Conservation (phyloP, 2,888 invertebrate species). For the Tenthredo scrophulariae region DNA sequence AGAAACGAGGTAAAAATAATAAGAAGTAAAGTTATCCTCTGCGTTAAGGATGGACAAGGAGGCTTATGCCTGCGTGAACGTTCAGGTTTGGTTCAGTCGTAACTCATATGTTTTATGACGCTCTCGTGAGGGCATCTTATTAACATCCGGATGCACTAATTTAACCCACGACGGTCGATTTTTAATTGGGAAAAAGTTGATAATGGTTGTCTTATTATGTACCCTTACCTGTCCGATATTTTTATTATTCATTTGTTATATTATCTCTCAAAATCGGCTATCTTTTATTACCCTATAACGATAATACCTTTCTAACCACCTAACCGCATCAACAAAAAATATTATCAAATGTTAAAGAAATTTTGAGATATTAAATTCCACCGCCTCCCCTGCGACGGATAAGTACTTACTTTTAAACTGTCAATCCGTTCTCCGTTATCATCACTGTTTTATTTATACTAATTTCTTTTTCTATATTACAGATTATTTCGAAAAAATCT, state of each 20-base stretch:
- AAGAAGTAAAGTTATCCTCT: conserved; percentile 35
- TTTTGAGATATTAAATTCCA: not conserved
- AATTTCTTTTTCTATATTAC: not conserved
- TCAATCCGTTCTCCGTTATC: conserved; percentile 34
- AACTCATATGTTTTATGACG: conserved; percentile 65
- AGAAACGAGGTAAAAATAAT: conserved; percentile 48
- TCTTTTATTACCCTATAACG: not conserved
- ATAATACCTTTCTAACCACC: too few species aligned
- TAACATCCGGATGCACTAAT: conserved; percentile 63
- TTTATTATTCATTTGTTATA: conserved; percentile 25
- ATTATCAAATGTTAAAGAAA: not conserved
- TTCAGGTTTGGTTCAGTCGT: conserved; percentile 57
- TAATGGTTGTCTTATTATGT: conserved; percentile 14
- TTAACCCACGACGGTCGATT: conserved; percentile 57
- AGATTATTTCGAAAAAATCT: not conserved
- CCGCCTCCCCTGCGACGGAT: not conserved
- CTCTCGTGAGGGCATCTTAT: conserved; percentile 63
- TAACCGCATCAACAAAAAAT: too few species aligned
- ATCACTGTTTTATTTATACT: conserved; percentile 36
- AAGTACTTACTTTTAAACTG: conserved; percentile 18
- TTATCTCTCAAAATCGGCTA: not conserved
- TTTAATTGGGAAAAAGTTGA: conserved; percentile 53
- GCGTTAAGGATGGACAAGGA: conserved; percentile 43
- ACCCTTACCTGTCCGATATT: conserved; percentile 8
- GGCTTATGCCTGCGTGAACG: conserved; percentile 44